phyloP scores from a whole-genome alignment of 2,888 invertebrate species.

The Parnassius orleans region DNA sequence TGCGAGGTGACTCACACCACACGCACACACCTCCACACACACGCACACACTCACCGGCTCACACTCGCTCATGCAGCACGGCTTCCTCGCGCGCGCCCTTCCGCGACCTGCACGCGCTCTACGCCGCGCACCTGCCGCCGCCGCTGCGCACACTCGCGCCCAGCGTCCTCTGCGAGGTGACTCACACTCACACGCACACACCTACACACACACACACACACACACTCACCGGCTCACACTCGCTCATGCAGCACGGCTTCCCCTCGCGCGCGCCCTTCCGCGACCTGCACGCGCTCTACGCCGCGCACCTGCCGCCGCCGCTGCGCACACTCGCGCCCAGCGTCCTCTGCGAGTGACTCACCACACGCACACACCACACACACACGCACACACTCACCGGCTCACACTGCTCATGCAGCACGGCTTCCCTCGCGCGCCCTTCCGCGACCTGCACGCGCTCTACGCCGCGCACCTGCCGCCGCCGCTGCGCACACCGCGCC shows the following conservation, averaged over 20 bases:
- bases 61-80: slow-evolving; percentile 99
- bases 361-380: no score
- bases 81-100: slow-evolving; percentile 94
- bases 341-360: slow-evolving; percentile 92
- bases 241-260: slow-evolving; percentile 55
- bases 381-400: no score
- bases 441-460: slow-evolving; percentile 93
- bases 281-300: slow-evolving; percentile 60
- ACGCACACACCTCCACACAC: no score
- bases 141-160: slow-evolving; percentile 90
- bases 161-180: slow-evolving; percentile 95
- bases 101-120: slow-evolving; percentile 93
- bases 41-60: no score
- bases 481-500: slow-evolving; percentile 89
- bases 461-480: slow-evolving; percentile 91
- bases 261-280: slow-evolving; percentile 75
- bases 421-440: slow-evolving; percentile 96
- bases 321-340: slow-evolving; percentile 51
- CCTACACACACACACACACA: slow-evolving; percentile 93
- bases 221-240: not conserved
- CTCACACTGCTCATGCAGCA: no score
- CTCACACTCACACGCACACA: slow-evolving; percentile 3
- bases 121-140: slow-evolving; percentile 91
- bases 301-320: not conserved
- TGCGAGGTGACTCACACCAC: no score